Evolutionary conservation across 1,140 invertebrate genomes (phyloP).

Genomic region (Drosophila carrolli): DNA sequence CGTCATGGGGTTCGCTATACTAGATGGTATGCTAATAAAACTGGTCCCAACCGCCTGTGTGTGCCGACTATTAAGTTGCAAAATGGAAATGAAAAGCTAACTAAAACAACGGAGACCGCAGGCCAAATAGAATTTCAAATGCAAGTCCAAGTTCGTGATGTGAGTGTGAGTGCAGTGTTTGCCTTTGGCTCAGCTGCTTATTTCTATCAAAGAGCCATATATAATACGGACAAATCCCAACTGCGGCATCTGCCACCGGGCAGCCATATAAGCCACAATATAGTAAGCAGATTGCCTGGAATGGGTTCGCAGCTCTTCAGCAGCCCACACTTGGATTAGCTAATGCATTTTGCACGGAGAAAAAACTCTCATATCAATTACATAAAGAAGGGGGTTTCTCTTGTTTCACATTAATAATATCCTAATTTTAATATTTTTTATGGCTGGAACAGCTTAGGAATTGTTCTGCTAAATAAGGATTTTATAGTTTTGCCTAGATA

Average conservation of each 20-base stretch:
- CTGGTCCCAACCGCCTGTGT: slow-evolving; percentile 46
- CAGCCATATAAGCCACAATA: slow-evolving; percentile 36
- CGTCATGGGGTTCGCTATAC: slow-evolving; percentile 31
- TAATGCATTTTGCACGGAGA: slow-evolving; percentile 3
- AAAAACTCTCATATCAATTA: not conserved
- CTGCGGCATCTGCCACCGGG: slow-evolving; percentile 32
- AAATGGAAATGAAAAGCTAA: slow-evolving; percentile 49
- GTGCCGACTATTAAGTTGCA: slow-evolving; percentile 52
- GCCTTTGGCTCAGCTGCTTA: slow-evolving; percentile 17
- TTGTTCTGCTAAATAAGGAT: no score
- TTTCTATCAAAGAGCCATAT: slow-evolving; percentile 20
- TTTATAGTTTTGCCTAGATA: no score
- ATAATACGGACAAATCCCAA: slow-evolving; percentile 39
- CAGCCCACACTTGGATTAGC: slow-evolving; percentile 11
- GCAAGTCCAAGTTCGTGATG: slow-evolving; percentile 32
- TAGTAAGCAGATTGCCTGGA: slow-evolving; percentile 11
- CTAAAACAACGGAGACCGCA: slow-evolving; percentile 40
- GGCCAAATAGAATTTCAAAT: slow-evolving; percentile 53
- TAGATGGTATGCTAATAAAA: slow-evolving; percentile 51
- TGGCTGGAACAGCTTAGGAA: no score
- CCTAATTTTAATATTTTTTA: not conserved
- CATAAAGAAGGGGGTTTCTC: no score
- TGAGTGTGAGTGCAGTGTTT: slow-evolving; percentile 41
- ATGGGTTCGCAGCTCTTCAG: slow-evolving; percentile 6
- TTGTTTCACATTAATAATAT: not conserved